A percentile compares a stretch with the other conserved stretches of the same genome.
Conservation (phyloP, 1,140 invertebrate species). For the Matsumurasca onukii region DNA sequence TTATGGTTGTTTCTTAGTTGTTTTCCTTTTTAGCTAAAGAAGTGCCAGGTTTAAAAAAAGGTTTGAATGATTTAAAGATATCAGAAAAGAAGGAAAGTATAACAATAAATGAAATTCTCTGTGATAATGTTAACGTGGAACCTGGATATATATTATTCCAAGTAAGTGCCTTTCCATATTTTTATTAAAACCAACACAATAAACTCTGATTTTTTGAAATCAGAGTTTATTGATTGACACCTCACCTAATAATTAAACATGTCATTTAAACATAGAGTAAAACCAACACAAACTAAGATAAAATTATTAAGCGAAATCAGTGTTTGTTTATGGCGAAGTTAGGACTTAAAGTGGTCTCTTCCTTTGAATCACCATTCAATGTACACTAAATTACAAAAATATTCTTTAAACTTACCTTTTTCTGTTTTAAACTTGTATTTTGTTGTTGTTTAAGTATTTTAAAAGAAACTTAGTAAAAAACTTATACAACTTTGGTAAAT, state of each 20-base stretch:
- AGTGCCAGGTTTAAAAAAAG: conserved; percentile 4
- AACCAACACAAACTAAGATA: too few species aligned
- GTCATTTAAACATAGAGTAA: too few species aligned
- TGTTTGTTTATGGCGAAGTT: too few species aligned
- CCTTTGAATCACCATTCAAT: too few species aligned
- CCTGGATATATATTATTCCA: conserved; percentile 9
- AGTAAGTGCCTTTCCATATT: background rate
- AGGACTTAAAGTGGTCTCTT: too few species aligned
- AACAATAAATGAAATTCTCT: background rate
- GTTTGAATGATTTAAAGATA: background rate
- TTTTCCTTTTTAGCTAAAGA: background rate
- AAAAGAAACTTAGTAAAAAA: background rate
- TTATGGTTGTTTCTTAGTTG: background rate
- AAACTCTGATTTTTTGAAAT: too few species aligned
- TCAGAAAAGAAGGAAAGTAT: background rate
- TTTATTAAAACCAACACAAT: conserved; percentile 5
- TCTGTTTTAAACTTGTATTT: background rate
- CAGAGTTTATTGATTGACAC: too few species aligned
- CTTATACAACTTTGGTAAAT: too few species aligned
- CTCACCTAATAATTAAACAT: too few species aligned
- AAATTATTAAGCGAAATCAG: too few species aligned
- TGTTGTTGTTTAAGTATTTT: background rate
- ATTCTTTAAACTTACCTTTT: too few species aligned
- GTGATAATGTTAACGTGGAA: background rate
- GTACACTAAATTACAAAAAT: too few species aligned